Conservation (phyloP, 2,113 vertebrate genomes). For the Phasianus colchicus region DNA sequence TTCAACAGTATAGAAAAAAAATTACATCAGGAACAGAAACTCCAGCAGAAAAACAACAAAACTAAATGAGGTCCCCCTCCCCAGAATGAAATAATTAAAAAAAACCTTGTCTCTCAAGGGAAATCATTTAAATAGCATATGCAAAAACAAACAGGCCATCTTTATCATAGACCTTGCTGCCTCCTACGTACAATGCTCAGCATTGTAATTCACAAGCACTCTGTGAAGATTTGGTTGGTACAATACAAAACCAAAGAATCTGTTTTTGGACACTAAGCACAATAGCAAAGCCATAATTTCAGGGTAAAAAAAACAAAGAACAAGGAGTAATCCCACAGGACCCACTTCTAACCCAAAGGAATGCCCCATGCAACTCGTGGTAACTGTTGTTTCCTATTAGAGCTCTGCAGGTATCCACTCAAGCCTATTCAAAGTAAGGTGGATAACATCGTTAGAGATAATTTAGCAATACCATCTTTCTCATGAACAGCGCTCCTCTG, state of each 20-base stretch:
- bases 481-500: slow-evolving; percentile 83
- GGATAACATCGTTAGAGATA: background rate
- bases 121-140: background rate
- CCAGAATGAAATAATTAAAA: background rate
- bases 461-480: slow-evolving; percentile 79
- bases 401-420: background rate
- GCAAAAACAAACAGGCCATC: background rate
- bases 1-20: background rate
- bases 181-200: background rate
- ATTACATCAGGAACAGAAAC: background rate
- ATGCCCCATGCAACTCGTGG: background rate
- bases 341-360: slow-evolving; percentile 2
- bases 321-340: background rate
- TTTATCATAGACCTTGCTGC: background rate
- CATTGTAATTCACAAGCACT: background rate
- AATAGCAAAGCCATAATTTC: background rate
- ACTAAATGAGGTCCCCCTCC: background rate
- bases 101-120: background rate
- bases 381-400: background rate
- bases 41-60: background rate
- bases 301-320: background rate
- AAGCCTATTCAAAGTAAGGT: background rate
- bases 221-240: background rate
- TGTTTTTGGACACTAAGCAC: background rate
- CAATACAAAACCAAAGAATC: background rate